Evolutionary conservation across 2,888 invertebrate species (phyloP), one percentile per base, ranked within the genome.

Genomic region (Anthophora plumipes): DNA sequence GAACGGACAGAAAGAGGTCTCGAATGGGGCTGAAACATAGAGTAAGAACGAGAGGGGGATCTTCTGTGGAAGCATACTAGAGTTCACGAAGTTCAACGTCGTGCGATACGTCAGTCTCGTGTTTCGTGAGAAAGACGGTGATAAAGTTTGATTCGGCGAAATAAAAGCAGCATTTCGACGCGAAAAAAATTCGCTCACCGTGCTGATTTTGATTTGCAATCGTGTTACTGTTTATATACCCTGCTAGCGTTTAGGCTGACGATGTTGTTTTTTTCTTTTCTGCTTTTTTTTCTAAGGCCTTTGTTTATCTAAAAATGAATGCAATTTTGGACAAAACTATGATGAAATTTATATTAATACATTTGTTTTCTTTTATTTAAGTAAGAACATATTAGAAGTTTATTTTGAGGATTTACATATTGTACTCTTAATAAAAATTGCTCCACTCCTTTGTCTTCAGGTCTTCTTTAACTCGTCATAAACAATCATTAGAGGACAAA

Each of bases 91-190:
- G 79, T 82, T 81, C 70, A 77, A 81, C 69, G 48, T 37, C 55
- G 71, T 59, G 63, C 63, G 67, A 77, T 74, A 73, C 81, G 77
- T 70, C 68, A 75, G 54, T 63, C 75, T 75, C 68, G 69, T 52
- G 75, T 80, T 75, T 68, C 82, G 81, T 55, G 71, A 74, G 77
- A 77, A 81, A 73, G 59, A 68, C 57, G 68, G 68, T 81, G 61
- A 79, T 74, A 69, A 71, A 63, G 52, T 83, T 71, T 64, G 54
- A 83, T 77, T 66, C 61, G 57, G 37, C 31, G 59, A 55, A 69
- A 72, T 69, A 66, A 61, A 69, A 61, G 31, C 31, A 4, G 20
- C 3, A 52, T 55, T 31, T 66, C n/a, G 31, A 50, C 57, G 20
- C 25, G 37, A 52, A 22, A 60, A n/a, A 14, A 37, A 60, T n/a